Evolutionary conservation across 2,113 vertebrate species (phyloP).

Genomic region (Rhabdomys dilectus): DNA sequence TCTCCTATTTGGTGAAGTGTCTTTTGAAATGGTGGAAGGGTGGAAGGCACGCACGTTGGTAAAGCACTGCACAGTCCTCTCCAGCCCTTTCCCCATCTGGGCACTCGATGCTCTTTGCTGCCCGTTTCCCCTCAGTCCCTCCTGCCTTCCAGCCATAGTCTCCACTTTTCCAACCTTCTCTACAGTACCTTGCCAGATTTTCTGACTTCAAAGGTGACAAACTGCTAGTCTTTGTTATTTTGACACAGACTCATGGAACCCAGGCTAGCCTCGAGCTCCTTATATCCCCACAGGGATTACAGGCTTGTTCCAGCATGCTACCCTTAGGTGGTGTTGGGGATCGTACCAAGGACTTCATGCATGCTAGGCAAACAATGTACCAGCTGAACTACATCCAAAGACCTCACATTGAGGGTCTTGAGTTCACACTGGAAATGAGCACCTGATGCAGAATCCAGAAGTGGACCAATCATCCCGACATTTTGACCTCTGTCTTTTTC

Average conservation of each 20-base stretch:
- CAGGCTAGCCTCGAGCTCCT: neutral
- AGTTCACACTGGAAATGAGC: neutral
- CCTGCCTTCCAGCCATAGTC: neutral
- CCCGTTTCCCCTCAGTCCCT: no score
- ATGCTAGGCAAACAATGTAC: neutral
- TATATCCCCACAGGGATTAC: neutral
- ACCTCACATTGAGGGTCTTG: neutral
- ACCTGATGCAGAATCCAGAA: neutral
- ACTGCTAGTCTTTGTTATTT: neutral
- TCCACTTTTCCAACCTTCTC: neutral
- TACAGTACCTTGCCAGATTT: constrained; percentile 35
- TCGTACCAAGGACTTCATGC: neutral
- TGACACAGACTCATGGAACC: neutral
- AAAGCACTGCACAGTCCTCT: neutral
- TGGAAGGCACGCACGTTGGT: constrained; percentile 35
- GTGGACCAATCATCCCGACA: neutral
- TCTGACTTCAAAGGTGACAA: constrained; percentile 1
- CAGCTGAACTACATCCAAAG: neutral
- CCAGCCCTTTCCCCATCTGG: neutral
- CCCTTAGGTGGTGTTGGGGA: neutral
- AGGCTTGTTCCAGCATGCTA: neutral
- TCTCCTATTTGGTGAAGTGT: neutral
- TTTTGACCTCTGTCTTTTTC: constrained; percentile 25
- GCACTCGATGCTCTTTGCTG: neutral
- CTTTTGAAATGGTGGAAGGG: neutral